Conservation (phyloP, 2,113 vertebrate species). For the Numida meleagris region DNA sequence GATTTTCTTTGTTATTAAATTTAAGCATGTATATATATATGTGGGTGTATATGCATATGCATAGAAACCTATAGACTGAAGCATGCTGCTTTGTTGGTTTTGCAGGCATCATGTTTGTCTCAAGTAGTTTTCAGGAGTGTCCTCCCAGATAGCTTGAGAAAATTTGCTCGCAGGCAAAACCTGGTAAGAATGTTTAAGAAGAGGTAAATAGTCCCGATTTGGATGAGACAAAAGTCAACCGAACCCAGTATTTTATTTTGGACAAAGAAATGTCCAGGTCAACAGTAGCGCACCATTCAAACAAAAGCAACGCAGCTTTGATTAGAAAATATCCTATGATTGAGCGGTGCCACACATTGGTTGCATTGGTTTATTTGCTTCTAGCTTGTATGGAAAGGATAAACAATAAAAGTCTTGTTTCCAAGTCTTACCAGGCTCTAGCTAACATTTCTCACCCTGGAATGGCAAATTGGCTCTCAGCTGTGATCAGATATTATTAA, state of each 20-base stretch:
- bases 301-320: not conserved
- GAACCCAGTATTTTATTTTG: not conserved
- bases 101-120: not conserved
- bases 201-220: not conserved
- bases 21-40: not conserved
- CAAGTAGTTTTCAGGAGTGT: not conserved
- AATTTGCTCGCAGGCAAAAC: not conserved
- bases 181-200: not conserved
- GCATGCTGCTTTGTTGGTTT: not conserved
- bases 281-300: not conserved
- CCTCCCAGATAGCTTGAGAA: not conserved
- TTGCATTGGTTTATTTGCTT: not conserved
- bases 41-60: fast-evolving
- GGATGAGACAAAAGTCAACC: not conserved
- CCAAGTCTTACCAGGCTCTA: not conserved
- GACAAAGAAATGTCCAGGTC: not conserved
- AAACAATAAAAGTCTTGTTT: not conserved
- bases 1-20: not conserved
- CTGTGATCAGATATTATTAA: not conserved
- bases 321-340: not conserved
- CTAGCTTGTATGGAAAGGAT: not conserved
- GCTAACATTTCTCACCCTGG: not conserved
- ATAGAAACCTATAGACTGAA: not conserved
- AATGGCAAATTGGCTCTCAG: not conserved
- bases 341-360: too few species aligned